Evolutionary conservation across 2,888 invertebrate species (phyloP).

Genomic region (Leptinotarsa rubiginosa): DNA sequence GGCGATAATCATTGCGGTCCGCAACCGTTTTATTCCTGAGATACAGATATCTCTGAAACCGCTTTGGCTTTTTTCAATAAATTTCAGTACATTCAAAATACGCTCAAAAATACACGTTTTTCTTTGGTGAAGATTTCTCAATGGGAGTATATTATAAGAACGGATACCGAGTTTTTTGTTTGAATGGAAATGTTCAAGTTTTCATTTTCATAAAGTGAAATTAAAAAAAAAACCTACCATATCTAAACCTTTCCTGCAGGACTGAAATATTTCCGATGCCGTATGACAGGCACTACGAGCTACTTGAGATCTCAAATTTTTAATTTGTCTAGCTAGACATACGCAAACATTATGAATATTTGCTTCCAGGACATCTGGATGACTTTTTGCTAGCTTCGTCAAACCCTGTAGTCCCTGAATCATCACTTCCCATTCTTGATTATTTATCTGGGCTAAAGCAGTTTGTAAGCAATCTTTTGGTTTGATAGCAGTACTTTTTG

Average conservation of each 20-base stretch:
- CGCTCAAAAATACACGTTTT: no score
- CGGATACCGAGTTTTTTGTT: no score
- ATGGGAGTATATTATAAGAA: no score
- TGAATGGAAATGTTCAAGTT: no score
- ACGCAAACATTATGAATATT: constrained; percentile 79
- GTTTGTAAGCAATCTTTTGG: constrained; percentile 75
- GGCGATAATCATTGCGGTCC: no score
- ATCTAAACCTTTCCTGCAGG: constrained; percentile 69
- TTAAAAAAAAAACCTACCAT: constrained; percentile 65
- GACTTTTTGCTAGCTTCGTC: constrained; percentile 76
- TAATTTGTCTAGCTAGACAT: constrained; percentile 81
- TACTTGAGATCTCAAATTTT: constrained; percentile 93
- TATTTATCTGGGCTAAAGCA: constrained; percentile 76
- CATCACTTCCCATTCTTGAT: constrained; percentile 79
- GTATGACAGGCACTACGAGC: constrained; percentile 89
- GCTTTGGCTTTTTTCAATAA: no score
- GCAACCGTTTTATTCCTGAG: no score
- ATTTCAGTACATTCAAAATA: no score
- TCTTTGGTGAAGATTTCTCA: no score
- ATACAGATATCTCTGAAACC: no score
- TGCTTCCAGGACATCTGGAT: constrained; percentile 72
- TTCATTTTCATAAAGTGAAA: no score
- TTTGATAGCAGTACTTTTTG: constrained; percentile 61
- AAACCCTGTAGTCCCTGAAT: constrained; percentile 77
- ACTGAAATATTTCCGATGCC: constrained; percentile 81